These are phyloP conservation scores for Phoenicopterus ruber DNA, from an alignment of 2,113 vertebrate species.

Conservation along the genomic window DNA sequence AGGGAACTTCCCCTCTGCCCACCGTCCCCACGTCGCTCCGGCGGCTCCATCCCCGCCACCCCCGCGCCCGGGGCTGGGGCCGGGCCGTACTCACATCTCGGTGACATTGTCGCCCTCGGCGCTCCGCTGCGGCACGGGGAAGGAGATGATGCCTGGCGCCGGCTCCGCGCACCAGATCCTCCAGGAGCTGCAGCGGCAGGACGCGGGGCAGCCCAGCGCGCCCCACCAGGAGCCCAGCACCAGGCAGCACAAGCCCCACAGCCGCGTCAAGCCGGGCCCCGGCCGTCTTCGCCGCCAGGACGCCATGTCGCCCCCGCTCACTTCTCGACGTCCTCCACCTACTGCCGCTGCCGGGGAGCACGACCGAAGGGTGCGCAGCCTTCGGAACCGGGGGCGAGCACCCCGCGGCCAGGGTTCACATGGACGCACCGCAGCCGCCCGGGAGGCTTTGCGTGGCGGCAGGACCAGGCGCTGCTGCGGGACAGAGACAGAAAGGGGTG, in stretches of 20 bases:
- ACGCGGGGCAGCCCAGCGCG: slow-evolving; percentile 74
- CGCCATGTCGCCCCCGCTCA: neutral
- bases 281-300: slow-evolving; percentile 71
- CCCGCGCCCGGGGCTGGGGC: neutral
- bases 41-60: neutral
- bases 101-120: slow-evolving; percentile 87
- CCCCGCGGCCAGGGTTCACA: neutral
- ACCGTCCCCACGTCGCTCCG: neutral
- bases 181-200: slow-evolving; percentile 81
- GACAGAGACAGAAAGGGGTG: neutral
- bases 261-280: slow-evolving; percentile 69
- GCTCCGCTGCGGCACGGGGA: slow-evolving; percentile 79
- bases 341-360: neutral
- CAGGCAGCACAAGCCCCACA: slow-evolving; percentile 77
- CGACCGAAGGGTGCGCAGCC: neutral
- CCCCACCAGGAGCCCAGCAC: slow-evolving; percentile 74
- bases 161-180: slow-evolving; percentile 83
- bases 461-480: neutral
- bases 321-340: neutral
- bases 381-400: neutral
- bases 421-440: neutral
- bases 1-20: slow-evolving; percentile 26
- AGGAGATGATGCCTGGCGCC: slow-evolving; percentile 74
- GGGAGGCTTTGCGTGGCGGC: neutral
- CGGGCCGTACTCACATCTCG: slow-evolving; percentile 85